Base-by-base conservation (phyloP, 1,140 invertebrate species). In the Pseudachorutes palmiensis region DNA sequence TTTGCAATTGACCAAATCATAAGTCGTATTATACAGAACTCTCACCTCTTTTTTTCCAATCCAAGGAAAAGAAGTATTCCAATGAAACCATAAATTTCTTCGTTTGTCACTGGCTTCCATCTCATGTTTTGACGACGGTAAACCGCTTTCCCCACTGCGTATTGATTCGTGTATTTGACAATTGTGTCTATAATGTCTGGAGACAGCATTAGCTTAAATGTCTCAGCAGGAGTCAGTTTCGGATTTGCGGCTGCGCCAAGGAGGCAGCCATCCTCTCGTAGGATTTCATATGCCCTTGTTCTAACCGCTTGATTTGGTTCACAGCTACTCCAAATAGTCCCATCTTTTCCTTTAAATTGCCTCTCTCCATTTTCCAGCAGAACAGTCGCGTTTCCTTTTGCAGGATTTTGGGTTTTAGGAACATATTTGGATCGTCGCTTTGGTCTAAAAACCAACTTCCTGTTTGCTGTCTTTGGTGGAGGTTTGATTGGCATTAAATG, bases 41-140 rank as follows among this genome's bases (percentile, higher is more conserved):
- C 24, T 55, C 24, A 55, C 51, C 51, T 55, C 5, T 55, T 12
- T 22, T 24, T 14, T 24, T 55, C 51, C 12, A 55, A 9, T 22
- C 51, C 51, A 5, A 55, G 12, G 24, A 19, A 55, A 26, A 55
- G 51, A 14, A 55, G 12, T 55, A 55, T 55, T 12, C 51, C 51
- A 55, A 55, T 55, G 51, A 14, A 55, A 19, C 9, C 51, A 26
- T 55, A 55, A 55, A 55, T 55, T 14, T 55, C 51, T 9, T 45
- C 36, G 19, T 19, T 9, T 45, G 36, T 12, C 36, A 57, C 24
- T 19, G 24, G 24, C 14, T 24, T 14, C 51, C 51, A 24, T 16
- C 24, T 19, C 22, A 19, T 19, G 19, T 9, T 9, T 45, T 45
- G 36, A 19, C 36, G 36, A 19, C 9, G 9, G 9, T 19, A 45